Conservation (phyloP, 2,888 invertebrate genomes). For the Papilio gigon region DNA sequence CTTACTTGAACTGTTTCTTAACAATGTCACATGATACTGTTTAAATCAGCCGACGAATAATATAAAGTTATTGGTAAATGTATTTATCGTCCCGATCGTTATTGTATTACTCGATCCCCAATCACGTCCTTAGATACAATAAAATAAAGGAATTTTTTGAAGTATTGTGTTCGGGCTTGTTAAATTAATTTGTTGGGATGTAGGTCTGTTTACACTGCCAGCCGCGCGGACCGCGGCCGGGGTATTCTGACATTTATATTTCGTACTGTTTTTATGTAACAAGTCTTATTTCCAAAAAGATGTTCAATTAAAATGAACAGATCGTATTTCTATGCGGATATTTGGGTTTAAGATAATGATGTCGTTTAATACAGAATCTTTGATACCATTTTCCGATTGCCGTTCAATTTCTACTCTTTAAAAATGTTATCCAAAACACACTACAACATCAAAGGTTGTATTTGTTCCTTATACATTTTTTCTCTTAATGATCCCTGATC, state of each 20-base stretch:
- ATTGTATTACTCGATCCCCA: constrained; percentile 12
- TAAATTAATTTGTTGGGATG: constrained; percentile 35
- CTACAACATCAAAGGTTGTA: constrained; percentile 18
- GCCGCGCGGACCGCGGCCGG: background rate
- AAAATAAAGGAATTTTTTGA: constrained; percentile 7
- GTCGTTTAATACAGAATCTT: background rate
- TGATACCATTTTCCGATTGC: background rate
- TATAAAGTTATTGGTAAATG: background rate
- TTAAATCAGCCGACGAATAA: background rate
- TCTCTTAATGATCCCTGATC: constrained; percentile 18
- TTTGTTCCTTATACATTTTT: constrained; percentile 15
- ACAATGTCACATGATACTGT: background rate
- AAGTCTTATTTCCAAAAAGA: background rate
- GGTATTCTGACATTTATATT: constrained; percentile 18
- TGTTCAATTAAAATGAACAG: background rate
- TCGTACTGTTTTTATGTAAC: constrained; percentile 19
- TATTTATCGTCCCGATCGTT: constrained; percentile 3
- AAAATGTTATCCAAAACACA: background rate
- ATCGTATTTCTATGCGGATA: background rate
- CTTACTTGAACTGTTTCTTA: background rate
- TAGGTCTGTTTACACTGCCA: constrained; percentile 30
- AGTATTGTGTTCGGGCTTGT: constrained; percentile 26
- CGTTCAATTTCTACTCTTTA: background rate
- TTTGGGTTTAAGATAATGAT: background rate
- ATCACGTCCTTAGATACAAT: constrained; percentile 21